These are phyloP conservation scores for Epizoanthus fatuus DNA, from an alignment of 92 coral and sea anemone genomes.

Conservation along the genomic window DNA sequence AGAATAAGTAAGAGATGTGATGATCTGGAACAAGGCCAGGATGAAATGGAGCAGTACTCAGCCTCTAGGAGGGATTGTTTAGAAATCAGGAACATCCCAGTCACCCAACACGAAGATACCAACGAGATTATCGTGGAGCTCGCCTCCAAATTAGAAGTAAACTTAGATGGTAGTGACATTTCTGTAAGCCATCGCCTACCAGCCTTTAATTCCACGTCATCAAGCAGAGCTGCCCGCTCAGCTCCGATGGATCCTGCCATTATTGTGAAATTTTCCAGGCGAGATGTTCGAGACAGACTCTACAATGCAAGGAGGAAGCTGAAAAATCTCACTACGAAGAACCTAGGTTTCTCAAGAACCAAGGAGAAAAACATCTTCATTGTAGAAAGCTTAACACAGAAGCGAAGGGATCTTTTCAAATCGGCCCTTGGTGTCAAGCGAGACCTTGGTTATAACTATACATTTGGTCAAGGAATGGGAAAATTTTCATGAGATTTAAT, in stretches of 20 bases:
- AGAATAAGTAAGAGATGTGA: neutral
- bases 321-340: neutral
- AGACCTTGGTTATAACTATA: neutral
- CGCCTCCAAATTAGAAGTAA: neutral
- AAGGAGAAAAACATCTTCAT: neutral
- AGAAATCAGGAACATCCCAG: conserved; percentile 5
- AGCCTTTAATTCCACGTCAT: neutral
- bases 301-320: neutral
- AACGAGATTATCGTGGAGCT: neutral
- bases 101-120: conserved; percentile 2
- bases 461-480: neutral
- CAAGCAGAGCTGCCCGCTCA: neutral
- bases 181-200: conserved; percentile 1
- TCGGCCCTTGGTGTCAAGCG: neutral
- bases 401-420: neutral
- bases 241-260: neutral
- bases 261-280: neutral
- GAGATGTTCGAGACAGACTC: neutral
- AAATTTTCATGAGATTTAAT: neutral
- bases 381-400: conserved; percentile 4
- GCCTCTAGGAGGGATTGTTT: neutral
- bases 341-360: neutral
- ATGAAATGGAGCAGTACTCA: neutral
- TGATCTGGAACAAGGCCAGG: neutral
- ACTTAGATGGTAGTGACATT: neutral